Evolutionary conservation across 1,140 invertebrate genomes (phyloP), one percentile per base, ranked within the genome.

Genomic region (Batillaria attramentaria): DNA sequence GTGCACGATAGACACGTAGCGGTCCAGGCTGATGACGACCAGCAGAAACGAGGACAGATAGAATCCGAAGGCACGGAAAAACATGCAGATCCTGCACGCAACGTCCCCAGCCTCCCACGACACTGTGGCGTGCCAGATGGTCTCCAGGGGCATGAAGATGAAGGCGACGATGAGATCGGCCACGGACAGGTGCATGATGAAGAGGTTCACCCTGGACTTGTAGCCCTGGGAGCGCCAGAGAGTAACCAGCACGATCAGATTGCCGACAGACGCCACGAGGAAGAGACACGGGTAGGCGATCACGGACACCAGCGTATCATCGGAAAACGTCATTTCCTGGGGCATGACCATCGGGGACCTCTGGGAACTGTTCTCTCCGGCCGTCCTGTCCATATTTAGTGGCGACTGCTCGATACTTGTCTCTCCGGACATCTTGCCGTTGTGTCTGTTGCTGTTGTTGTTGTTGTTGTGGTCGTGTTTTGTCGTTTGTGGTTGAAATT

Each of bases 241-340:
- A 3, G 95, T 94, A 1, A 94, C 91, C 81, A 96, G 95, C 16
- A 96, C 94, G 0, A 93, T 94, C 2, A 95, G 88, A 90, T 98
- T 98, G 68, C 96, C 96, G 66, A 95, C 93, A 8, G 95, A 94
- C 3, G 96, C 97, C 82, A 97, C 92, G 82, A 96, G 92, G 94
- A 97, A 95, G 69, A 98, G 92, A 76, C 96, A 93, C 88, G 94
- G 95, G 85, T 95, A 95, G 50, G 94, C 92, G 1, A 93, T 92
- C 1, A 95, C 95, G 39, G 95, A 94, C n/a, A 97, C 91, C 79
- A 95, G 87, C 85, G 96, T 95, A 18, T 95, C 95, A 72, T 94
- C 94, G 88, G 95, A 96, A 90, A 97, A 97, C 5, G 90, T 91
- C 95, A 97, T 95, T 81, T 96, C 84, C 35, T 82, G 60, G 0